Percentiles rank a stretch among this genome's conserved stretches.
phyloP scores from a whole-genome alignment of 1,140 invertebrate genomes.

The Philopotamus ludificatus region DNA sequence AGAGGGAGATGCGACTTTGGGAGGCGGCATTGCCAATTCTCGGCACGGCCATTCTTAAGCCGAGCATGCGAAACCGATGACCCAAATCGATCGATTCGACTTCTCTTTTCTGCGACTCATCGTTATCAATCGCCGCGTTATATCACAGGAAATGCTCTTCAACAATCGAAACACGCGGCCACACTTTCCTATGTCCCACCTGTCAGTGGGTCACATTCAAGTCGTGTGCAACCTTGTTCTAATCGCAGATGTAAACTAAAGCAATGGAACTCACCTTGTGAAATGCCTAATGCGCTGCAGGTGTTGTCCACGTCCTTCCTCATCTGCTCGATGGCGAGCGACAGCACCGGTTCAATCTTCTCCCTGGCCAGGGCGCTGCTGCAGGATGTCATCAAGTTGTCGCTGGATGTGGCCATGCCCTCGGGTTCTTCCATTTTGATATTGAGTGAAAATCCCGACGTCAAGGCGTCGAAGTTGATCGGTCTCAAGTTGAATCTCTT shows the following conservation, averaged over 20 bases:
- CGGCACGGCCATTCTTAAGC: background rate
- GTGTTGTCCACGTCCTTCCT: conserved; percentile 82
- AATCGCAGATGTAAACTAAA: background rate
- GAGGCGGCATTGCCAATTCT: background rate
- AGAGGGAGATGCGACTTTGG: too few relatives aligned
- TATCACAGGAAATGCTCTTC: background rate
- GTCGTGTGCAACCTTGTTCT: background rate
- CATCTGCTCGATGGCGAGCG: conserved; percentile 81
- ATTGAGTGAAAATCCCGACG: conserved; percentile 57
- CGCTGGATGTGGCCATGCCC: conserved; percentile 44
- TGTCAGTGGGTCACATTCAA: background rate
- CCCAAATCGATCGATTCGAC: conserved; percentile 33
- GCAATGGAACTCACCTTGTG: conserved; percentile 67
- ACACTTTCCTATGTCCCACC: background rate
- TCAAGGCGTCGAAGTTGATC: conserved; percentile 60
- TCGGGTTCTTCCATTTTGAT: conserved; percentile 63
- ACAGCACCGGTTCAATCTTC: conserved; percentile 80
- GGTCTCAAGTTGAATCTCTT: conserved; percentile 77
- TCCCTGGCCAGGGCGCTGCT: conserved; percentile 62
- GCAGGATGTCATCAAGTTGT: conserved; percentile 49
- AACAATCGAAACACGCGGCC: background rate
- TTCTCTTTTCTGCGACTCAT: conserved; percentile 17
- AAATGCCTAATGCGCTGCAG: conserved; percentile 79
- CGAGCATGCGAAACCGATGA: conserved; percentile 35
- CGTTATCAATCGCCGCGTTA: conserved; percentile 6